Evolutionary conservation across 2,113 vertebrate genomes (phyloP).

Genomic region (Laticauda laticaudata): DNA sequence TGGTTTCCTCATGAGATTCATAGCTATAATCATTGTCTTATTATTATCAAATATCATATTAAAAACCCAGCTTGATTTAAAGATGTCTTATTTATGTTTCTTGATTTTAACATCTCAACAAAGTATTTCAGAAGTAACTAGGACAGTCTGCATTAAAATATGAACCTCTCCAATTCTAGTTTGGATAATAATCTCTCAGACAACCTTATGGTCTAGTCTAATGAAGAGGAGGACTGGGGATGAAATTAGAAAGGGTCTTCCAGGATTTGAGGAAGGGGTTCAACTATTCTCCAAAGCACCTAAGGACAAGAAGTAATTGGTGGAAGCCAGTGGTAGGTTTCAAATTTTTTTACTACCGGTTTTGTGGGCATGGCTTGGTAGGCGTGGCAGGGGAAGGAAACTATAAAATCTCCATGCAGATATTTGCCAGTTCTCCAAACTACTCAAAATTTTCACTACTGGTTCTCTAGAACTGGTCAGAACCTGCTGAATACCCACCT

Average conservation of each 20-base stretch:
- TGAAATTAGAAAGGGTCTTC: neutral
- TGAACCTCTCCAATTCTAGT: neutral
- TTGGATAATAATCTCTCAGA: neutral
- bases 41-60: neutral
- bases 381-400: too few species aligned
- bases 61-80: neutral
- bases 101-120: neutral
- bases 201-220: neutral
- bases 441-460: too few species aligned
- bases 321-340: too few species aligned
- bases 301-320: neutral
- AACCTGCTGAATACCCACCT: too few species aligned
- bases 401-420: too few species aligned
- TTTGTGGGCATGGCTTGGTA: too few species aligned
- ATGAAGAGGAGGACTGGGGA: neutral
- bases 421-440: too few species aligned
- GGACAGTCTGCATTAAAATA: neutral
- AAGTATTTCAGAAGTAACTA: neutral
- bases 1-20: neutral
- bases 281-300: neutral
- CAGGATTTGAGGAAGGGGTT: neutral
- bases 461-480: too few species aligned
- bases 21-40: neutral
- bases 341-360: too few species aligned
- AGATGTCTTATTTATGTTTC: neutral